Evolutionary conservation across 2,888 invertebrate genomes (phyloP), one percentile per base, ranked within the genome.

Genomic region (Neocrepidodera transversa): DNA sequence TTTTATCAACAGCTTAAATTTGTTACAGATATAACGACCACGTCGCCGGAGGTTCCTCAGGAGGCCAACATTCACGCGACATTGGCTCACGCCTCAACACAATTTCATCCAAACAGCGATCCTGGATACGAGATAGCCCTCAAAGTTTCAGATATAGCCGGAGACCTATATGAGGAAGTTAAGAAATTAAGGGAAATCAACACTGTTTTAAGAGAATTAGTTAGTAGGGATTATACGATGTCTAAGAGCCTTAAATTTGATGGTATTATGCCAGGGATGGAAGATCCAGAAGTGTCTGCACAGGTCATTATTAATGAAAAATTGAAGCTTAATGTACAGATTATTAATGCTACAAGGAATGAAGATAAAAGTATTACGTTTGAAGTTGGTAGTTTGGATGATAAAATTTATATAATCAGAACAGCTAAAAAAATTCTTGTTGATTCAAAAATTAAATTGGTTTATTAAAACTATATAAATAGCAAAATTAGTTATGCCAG

Each of bases 381-480:
- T 58, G 67, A 71, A 62, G 60, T 74, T 32, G 51, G 49, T 13
- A 70, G 57, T 17, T 47, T 74, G 3, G 62, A 65, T 13, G 71
- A 76, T 32, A 72, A 75, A 61, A 35, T 75, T 20, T 52, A 54
- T 47, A 63, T 75, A 30, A 65, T 74, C 13, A 66, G 55, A 60
- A 63, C 57, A 5, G 71, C 74, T 1, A 72, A 70, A 49, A 60
- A 67, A 17, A 68, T 68, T 52, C 54, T 76, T 35, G 54, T 43
- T 23, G 58, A 68, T 32, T 72, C 74, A 0, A 70, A 65, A 60
- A 68, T 72, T 53, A 55, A 20, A 5, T 30, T 66, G 10, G 38
- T 28, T 5, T 64, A 64, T 57, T 66, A 49, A 58, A 35, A 23
- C 6, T n/a, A n/a, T n/a, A n/a, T n/a, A n/a, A n/a, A n/a, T n/a